Conservation (phyloP, 1,140 invertebrate genomes). For the Caenorhabditis briggsae region DNA sequence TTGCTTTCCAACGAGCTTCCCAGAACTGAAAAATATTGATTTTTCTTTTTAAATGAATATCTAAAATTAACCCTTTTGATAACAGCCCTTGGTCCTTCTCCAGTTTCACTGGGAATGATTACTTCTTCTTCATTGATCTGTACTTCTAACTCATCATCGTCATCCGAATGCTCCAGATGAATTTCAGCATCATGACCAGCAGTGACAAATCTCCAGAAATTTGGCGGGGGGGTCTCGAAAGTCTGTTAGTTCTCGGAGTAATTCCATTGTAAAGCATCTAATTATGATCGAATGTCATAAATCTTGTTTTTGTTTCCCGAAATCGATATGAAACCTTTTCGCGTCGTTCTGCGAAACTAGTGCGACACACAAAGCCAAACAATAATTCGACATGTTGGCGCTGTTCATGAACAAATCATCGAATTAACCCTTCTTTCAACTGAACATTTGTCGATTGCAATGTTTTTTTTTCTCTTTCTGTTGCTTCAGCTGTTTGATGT, state of each 20-base stretch:
- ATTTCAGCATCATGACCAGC: conserved; percentile 40
- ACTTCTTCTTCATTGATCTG: conserved; percentile 68
- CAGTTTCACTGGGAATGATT: conserved; percentile 54
- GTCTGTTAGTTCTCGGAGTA: too few species aligned
- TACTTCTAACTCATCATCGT: conserved; percentile 65
- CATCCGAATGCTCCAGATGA: conserved; percentile 57
- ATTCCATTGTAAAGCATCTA: too few species aligned
- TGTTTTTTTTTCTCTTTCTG: too few species aligned
- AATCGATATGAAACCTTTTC: conserved; percentile 3
- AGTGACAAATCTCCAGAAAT: conserved; percentile 42
- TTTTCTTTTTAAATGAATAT: not conserved
- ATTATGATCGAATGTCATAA: not conserved
- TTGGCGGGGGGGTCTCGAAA: too few species aligned
- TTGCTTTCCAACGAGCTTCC: conserved; percentile 71
- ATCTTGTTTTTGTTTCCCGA: too few species aligned
- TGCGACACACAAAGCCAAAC: not conserved
- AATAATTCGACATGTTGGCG: not conserved
- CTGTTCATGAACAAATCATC: conserved; percentile 14
- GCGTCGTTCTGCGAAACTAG: not conserved
- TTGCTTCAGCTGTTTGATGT: too few species aligned
- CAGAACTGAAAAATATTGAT: conserved; percentile 62
- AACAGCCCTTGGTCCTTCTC: conserved; percentile 57
- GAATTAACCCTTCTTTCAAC: not conserved
- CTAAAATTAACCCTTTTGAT: conserved; percentile 52
- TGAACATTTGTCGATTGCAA: not conserved